Percentiles rank a stretch among this genome's conserved stretches.
phyloP scores from a whole-genome alignment of 1,140 invertebrate species.

The Papilio glaucus region DNA sequence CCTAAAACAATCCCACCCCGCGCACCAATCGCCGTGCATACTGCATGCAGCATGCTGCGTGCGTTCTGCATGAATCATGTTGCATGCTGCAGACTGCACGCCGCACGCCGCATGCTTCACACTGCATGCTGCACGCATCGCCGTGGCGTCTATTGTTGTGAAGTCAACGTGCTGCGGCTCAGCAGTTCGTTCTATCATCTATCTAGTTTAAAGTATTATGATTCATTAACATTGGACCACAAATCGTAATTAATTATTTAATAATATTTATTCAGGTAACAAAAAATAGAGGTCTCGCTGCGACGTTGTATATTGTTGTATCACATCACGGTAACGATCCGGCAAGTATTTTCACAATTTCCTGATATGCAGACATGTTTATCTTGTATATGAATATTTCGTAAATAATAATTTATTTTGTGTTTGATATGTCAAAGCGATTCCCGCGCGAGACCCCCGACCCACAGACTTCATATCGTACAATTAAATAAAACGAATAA shows the following conservation, averaged over 20 bases:
- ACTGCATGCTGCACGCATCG: slow-evolving; percentile 38
- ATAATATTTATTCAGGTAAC: slow-evolving; percentile 83
- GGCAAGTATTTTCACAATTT: slow-evolving; percentile 23
- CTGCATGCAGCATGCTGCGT: background rate
- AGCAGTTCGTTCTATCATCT: slow-evolving; percentile 66
- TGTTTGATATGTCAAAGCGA: slow-evolving; percentile 62
- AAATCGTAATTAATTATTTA: slow-evolving; percentile 81
- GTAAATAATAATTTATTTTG: slow-evolving; percentile 42
- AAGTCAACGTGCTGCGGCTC: slow-evolving; percentile 62
- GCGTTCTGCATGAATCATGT: slow-evolving; percentile 41
- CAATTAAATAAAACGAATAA: slow-evolving; percentile 81
- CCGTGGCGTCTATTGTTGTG: slow-evolving; percentile 56
- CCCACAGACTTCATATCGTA: slow-evolving; percentile 69
- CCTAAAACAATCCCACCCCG: slow-evolving; percentile 29
- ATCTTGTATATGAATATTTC: slow-evolving; percentile 48
- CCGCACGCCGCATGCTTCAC: background rate
- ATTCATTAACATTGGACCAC: slow-evolving; percentile 82
- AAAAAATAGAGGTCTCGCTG: slow-evolving; percentile 75
- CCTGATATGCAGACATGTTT: slow-evolving; percentile 58
- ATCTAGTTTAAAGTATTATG: slow-evolving; percentile 81
- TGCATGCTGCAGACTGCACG: background rate
- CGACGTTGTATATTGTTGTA: slow-evolving; percentile 43
- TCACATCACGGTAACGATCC: slow-evolving; percentile 43
- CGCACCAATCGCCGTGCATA: background rate
- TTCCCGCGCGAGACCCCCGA: slow-evolving; percentile 56